Evolutionary conservation across 2,888 invertebrate species (phyloP).

Genomic region (Salpingus planirostris): DNA sequence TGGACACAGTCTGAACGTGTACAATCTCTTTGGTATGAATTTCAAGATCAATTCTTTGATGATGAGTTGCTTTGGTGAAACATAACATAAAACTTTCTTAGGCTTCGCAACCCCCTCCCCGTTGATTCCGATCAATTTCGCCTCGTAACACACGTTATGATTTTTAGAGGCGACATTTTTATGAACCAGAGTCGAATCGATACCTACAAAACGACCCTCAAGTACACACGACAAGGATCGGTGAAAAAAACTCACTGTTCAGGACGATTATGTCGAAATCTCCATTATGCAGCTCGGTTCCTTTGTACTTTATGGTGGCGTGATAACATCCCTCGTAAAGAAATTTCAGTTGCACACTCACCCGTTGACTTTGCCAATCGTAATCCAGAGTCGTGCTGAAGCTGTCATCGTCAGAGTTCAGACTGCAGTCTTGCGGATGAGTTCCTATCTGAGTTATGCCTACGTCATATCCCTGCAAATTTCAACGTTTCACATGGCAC

Average conservation of each 20-base stretch:
- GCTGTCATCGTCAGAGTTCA: constrained; percentile 38
- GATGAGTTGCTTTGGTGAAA: constrained; percentile 85
- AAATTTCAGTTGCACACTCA: constrained; percentile 69
- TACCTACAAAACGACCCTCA: constrained; percentile 49
- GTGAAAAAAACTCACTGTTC: constrained; percentile 70
- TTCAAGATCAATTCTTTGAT: constrained; percentile 89
- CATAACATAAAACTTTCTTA: constrained; percentile 81
- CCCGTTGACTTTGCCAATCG: constrained; percentile 69
- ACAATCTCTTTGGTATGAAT: constrained; percentile 85
- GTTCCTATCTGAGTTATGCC: constrained; percentile 53
- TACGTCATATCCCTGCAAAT: constrained; percentile 59
- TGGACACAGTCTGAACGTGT: constrained; percentile 85
- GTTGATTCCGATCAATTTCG: constrained; percentile 57
- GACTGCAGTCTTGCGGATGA: constrained; percentile 27
- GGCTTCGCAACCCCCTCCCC: constrained; percentile 59
- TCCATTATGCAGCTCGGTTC: constrained; percentile 72
- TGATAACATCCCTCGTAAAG: constrained; percentile 73
- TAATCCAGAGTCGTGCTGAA: constrained; percentile 58
- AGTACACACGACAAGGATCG: no score
- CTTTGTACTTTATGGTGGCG: constrained; percentile 68
- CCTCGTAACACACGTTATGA: constrained; percentile 81
- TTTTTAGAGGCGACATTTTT: constrained; percentile 80
- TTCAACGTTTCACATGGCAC: neutral
- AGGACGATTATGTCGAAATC: constrained; percentile 88
- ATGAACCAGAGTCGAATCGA: constrained; percentile 74